Evolutionary conservation across 1,140 invertebrate species (phyloP), one percentile per base, ranked within the genome.

Genomic region (Nixonia krombeini): DNA sequence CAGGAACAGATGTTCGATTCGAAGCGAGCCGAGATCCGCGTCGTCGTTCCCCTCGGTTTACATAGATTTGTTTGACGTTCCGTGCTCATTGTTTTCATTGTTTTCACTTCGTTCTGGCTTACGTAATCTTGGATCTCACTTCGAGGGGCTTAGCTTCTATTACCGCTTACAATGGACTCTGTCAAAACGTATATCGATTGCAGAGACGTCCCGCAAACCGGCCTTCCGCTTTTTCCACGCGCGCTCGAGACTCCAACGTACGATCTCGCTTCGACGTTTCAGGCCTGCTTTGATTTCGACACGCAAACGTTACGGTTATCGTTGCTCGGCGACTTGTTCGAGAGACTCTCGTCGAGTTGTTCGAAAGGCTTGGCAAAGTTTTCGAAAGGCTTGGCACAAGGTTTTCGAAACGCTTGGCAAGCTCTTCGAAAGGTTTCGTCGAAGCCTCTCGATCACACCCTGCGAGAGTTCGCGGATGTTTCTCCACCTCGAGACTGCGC

Each of bases 31-130:
- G 59, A 72, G 59, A 64, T 68, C 55, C 59, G 70, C 59, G 58
- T 61, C 61, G 65, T 59, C 63, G 55, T 56, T 69, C 70, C 66
- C 70, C 58, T 70, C 53, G 61, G 70, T 73, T 73, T 73, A 65
- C 70, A 76, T 73, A 77, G 74, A 79, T 78, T 78, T 76, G 72
- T 79, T 78, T 78, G 74, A 76, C 77, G 73, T 77, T 75, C 70
- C 66, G 51, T 58, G 61, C 53, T 70, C 67, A 75, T 75, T 78
- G 74, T 76, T 41, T 59, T 71, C 77, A 78, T 79, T 79, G 77
- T 78, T 78, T 78, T 68, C 75, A 56, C 56, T 66, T 76, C 69
- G 46, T 75, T 75, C 61, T 63, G 71, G 71, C 75, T 79, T 78
- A 79, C 75, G 74, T 79, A 79, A 79, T 70, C 67, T 73, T 70